Evolutionary conservation across 2,797 vertebrate genomes (phyloP).

Genomic region (Sorex maritimensis): DNA sequence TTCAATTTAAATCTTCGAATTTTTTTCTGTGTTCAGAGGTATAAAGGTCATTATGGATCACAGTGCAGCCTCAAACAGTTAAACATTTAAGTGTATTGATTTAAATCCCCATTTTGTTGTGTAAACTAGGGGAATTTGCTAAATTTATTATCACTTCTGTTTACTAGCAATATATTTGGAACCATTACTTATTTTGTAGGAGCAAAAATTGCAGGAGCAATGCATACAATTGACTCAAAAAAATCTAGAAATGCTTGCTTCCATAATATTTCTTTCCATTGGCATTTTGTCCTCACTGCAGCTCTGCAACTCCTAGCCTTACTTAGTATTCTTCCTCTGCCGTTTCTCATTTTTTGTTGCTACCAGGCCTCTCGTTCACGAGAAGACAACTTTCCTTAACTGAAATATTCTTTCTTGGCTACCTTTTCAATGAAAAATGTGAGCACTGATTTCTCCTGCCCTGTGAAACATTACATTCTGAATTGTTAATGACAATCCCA

Average conservation of each 20-base stretch:
- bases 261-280: not conserved
- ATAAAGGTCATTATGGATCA: not conserved
- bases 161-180: not conserved
- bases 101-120: conserved; percentile 37
- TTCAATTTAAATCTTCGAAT: not conserved
- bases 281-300: not conserved
- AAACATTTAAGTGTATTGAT: not conserved
- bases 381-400: conserved; percentile 28
- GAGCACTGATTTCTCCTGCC: not conserved
- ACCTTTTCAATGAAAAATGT: conserved; percentile 30
- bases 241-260: conserved; percentile 9
- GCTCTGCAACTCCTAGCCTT: not conserved
- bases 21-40: conserved; percentile 43
- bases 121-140: not conserved
- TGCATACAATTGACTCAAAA: not conserved
- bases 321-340: not conserved
- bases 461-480: conserved; percentile 61
- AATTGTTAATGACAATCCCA: conserved; percentile 71
- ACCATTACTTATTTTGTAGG: not conserved
- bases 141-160: conserved; percentile 17
- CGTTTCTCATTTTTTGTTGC: not conserved
- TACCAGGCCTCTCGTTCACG: not conserved
- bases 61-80: not conserved
- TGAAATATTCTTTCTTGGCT: conserved; percentile 46
- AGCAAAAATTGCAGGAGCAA: not conserved